phyloP scores from a whole-genome alignment of 2,113 vertebrate genomes.

The Dasyurus viverrinus region DNA sequence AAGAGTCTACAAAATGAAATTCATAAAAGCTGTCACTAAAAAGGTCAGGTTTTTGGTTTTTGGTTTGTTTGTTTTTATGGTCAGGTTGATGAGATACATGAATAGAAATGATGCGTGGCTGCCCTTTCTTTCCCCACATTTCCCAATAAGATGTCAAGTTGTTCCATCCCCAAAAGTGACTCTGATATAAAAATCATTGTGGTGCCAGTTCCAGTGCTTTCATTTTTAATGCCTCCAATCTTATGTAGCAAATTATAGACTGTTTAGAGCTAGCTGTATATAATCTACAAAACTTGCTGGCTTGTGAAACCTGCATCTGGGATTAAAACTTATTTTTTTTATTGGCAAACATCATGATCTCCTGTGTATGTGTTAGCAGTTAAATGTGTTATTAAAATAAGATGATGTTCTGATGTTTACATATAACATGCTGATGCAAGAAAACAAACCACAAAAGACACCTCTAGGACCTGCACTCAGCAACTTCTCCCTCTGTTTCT shows the following conservation, averaged over 20 bases:
- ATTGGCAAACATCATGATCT: conserved; percentile 59
- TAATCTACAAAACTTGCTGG: conserved; percentile 35
- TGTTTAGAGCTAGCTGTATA: conserved; percentile 8
- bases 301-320: conserved; percentile 37
- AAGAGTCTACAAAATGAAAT: conserved; percentile 61
- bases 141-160: conserved; percentile 46
- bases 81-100: conserved; percentile 20
- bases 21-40: conserved; percentile 59
- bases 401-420: conserved; percentile 73
- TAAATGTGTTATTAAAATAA: conserved; percentile 74
- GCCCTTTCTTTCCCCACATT: conserved; percentile 23
- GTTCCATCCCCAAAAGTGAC: background rate
- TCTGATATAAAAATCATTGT: conserved; percentile 22
- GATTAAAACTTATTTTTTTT: conserved; percentile 55
- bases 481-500: conserved; percentile 64
- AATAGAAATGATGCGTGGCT: conserved; percentile 40
- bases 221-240: background rate
- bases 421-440: conserved; percentile 73
- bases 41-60: conserved; percentile 52
- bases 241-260: conserved; percentile 22
- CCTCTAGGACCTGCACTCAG: conserved; percentile 67
- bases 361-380: conserved; percentile 49
- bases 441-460: conserved; percentile 62
- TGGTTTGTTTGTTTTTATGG: too few relatives aligned
- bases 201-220: background rate